These are phyloP conservation scores for Copidosoma floridanum DNA, from an alignment of 1,140 invertebrate genomes.

Conservation along the genomic window DNA sequence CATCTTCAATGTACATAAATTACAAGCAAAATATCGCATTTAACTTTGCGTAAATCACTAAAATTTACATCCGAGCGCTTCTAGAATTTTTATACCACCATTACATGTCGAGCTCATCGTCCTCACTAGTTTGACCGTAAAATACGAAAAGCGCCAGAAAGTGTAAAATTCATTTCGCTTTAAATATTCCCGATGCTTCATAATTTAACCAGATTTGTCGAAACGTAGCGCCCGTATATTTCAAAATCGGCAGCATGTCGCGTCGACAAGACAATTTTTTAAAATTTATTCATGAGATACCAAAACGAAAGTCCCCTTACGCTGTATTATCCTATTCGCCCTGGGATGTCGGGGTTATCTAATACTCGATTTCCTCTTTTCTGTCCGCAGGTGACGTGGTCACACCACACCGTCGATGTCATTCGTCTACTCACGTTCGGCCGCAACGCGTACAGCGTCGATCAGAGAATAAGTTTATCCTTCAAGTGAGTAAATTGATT, in stretches of 20 bases:
- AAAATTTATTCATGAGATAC: slow-evolving; percentile 8
- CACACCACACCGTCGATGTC: slow-evolving; percentile 59
- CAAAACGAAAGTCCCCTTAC: too few relatives aligned
- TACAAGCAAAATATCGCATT: too few relatives aligned
- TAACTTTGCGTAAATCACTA: too few relatives aligned
- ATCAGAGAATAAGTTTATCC: slow-evolving; percentile 58
- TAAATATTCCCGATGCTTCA: neutral
- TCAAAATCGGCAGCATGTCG: neutral
- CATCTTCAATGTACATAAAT: too few relatives aligned
- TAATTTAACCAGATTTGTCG: neutral
- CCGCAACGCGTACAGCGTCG: slow-evolving; percentile 61
- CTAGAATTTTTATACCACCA: too few relatives aligned
- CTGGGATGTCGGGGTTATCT: too few relatives aligned
- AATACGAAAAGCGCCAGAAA: too few relatives aligned
- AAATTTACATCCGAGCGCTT: too few relatives aligned
- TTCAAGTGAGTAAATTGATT: slow-evolving; percentile 54
- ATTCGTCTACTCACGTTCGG: slow-evolving; percentile 76
- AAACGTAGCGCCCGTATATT: slow-evolving; percentile 12
- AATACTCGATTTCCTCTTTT: too few relatives aligned
- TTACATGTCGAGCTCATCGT: too few relatives aligned
- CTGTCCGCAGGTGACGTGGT: slow-evolving; percentile 72
- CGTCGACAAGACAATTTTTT: neutral
- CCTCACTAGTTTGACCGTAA: too few relatives aligned
- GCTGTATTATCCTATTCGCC: too few relatives aligned
- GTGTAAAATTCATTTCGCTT: neutral